Conservation (phyloP, 2,113 vertebrate species). For the Calonectris borealis region DNA sequence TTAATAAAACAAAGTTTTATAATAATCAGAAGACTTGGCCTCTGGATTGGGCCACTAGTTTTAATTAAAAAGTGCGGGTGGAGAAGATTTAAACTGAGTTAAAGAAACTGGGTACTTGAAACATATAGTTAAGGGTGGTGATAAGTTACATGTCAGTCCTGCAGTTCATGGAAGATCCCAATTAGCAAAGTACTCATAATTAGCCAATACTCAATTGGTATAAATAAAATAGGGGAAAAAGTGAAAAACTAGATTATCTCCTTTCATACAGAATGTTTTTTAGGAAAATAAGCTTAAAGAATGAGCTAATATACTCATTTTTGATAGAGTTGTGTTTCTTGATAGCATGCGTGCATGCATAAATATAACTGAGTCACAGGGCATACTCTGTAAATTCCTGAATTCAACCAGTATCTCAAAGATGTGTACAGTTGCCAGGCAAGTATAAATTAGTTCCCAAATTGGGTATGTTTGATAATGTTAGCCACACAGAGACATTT, state of each 20-base stretch:
- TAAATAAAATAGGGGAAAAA: background rate
- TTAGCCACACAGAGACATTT: background rate
- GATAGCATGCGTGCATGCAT: background rate
- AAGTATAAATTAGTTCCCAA: background rate
- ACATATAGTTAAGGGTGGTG: background rate
- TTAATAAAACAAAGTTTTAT: background rate
- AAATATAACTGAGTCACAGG: background rate
- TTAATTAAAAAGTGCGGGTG: background rate
- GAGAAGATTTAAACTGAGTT: background rate
- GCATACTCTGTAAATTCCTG: background rate
- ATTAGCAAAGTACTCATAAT: background rate
- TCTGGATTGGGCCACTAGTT: background rate
- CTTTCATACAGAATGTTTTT: background rate
- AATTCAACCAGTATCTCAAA: background rate
- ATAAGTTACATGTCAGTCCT: background rate
- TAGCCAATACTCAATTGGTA: background rate
- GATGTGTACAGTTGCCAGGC: background rate
- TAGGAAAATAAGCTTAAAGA: background rate
- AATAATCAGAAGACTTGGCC: background rate
- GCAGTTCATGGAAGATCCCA: background rate
- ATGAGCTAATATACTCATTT: background rate
- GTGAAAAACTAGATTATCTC: background rate
- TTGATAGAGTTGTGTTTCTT: background rate
- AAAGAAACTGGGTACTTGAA: background rate
- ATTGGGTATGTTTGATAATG: background rate